Conservation (phyloP, 1,140 invertebrate genomes). For the Thalassaphorura encarpata region DNA sequence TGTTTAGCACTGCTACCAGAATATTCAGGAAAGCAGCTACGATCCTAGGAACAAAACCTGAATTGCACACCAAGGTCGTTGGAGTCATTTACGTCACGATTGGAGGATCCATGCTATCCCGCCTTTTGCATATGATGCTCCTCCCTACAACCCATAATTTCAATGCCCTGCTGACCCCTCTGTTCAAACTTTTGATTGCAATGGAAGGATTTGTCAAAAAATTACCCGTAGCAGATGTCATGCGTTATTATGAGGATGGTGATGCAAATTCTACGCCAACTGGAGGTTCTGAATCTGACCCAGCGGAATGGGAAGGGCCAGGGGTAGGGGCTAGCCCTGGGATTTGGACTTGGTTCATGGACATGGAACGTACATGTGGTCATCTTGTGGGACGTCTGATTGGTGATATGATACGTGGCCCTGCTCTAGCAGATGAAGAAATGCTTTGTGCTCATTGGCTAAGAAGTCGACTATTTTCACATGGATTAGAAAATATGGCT, state of each 20-base stretch:
- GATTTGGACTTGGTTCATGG: slow-evolving; percentile 50
- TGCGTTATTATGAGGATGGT: slow-evolving; percentile 39
- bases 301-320: background rate
- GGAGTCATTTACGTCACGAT: slow-evolving; percentile 26
- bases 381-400: slow-evolving; percentile 51
- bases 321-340: background rate
- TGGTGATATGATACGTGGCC: slow-evolving; percentile 47
- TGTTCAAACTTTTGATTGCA: slow-evolving; percentile 39
- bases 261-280: slow-evolving; percentile 13
- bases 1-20: slow-evolving; percentile 6
- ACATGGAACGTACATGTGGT: slow-evolving; percentile 50
- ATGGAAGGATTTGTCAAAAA: slow-evolving; percentile 47
- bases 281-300: no score
- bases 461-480: slow-evolving; percentile 44
- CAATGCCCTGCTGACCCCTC: slow-evolving; percentile 7
- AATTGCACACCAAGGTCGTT: slow-evolving; percentile 6
- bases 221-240: slow-evolving; percentile 39
- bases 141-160: slow-evolving; percentile 40
- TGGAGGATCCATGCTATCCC: slow-evolving; percentile 46
- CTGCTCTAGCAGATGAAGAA: slow-evolving; percentile 42
- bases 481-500: slow-evolving; percentile 42
- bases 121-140: slow-evolving; percentile 48
- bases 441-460: slow-evolving; percentile 44
- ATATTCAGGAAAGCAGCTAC: slow-evolving; percentile 4
- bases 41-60: slow-evolving; percentile 7